A percentile compares a stretch with the other conserved stretches of the same genome.
phyloP scores from a whole-genome alignment of 2,797 vertebrate genomes.

The Tauraco hartlaubi region DNA sequence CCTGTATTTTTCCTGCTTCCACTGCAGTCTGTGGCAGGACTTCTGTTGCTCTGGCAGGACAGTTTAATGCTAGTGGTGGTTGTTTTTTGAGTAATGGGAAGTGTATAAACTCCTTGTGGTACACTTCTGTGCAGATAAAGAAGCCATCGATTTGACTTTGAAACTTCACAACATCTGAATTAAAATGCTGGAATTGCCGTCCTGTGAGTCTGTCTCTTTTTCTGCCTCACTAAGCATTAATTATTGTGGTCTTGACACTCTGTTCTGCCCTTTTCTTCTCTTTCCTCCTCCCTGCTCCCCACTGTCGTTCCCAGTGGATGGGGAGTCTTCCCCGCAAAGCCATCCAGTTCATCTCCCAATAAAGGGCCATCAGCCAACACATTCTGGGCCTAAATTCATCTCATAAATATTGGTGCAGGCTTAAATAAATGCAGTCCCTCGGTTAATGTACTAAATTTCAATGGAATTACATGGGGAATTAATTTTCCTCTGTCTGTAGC shows the following conservation, averaged over 20 bases:
- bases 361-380: slow-evolving; percentile 44
- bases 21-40: not conserved
- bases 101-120: not conserved
- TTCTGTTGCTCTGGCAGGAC: not conserved
- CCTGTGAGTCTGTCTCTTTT: not conserved
- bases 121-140: not conserved
- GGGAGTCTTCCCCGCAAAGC: not conserved
- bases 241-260: not conserved
- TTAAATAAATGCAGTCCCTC: slow-evolving; percentile 37
- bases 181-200: not conserved
- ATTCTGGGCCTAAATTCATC: slow-evolving; percentile 54
- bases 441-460: slow-evolving; percentile 25
- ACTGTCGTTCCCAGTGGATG: not conserved
- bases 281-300: not conserved
- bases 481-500: slow-evolving; percentile 41
- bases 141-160: not conserved
- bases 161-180: not conserved
- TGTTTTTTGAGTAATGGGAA: not conserved
- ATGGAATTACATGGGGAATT: slow-evolving; percentile 55
- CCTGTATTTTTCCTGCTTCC: not conserved
- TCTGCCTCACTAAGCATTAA: slow-evolving; percentile 18
- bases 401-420: slow-evolving; percentile 29
- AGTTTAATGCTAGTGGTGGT: not conserved
- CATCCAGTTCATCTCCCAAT: slow-evolving; percentile 12
- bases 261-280: not conserved